phyloP scores from a whole-genome alignment of 2,113 vertebrate genomes.

The Meles meles region DNA sequence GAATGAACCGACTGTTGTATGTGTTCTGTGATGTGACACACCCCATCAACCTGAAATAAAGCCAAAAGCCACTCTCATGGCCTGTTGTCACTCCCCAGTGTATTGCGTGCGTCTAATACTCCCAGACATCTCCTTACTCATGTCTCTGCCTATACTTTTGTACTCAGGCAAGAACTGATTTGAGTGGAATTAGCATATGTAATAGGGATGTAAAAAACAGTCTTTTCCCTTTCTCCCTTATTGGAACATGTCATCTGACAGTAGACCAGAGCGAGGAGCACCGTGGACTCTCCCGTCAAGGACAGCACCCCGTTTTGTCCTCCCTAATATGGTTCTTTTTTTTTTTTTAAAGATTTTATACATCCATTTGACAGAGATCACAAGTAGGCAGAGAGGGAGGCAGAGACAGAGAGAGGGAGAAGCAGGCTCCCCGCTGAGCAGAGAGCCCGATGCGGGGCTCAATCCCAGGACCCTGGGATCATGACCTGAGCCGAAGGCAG shows the following conservation, averaged over 20 bases:
- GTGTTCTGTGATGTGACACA: neutral
- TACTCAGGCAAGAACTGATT: neutral
- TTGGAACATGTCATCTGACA: neutral
- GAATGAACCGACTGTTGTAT: conserved; percentile 30
- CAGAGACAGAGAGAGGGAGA: too few species aligned
- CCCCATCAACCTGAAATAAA: conserved; percentile 42
- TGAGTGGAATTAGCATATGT: neutral
- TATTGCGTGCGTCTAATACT: neutral
- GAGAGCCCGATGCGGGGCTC: too few species aligned
- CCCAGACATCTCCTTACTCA: neutral
- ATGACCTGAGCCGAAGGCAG: too few species aligned
- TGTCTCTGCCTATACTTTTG: neutral
- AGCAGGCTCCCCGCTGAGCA: too few species aligned
- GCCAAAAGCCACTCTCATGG: neutral
- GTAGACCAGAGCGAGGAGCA: neutral
- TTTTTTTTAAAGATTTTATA: too few species aligned
- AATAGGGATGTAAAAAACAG: neutral
- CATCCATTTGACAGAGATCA: too few species aligned
- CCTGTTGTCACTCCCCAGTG: neutral
- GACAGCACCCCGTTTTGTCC: neutral
- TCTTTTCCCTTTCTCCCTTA: neutral
- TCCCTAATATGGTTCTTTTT: neutral
- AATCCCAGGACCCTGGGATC: too few species aligned
- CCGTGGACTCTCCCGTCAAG: neutral
- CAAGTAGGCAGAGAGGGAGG: too few species aligned